Percentiles rank a stretch among this genome's conserved stretches.
These are phyloP conservation scores for Tenthredo distinguenda DNA, from an alignment of 2,888 invertebrate species.

Conservation along the genomic window DNA sequence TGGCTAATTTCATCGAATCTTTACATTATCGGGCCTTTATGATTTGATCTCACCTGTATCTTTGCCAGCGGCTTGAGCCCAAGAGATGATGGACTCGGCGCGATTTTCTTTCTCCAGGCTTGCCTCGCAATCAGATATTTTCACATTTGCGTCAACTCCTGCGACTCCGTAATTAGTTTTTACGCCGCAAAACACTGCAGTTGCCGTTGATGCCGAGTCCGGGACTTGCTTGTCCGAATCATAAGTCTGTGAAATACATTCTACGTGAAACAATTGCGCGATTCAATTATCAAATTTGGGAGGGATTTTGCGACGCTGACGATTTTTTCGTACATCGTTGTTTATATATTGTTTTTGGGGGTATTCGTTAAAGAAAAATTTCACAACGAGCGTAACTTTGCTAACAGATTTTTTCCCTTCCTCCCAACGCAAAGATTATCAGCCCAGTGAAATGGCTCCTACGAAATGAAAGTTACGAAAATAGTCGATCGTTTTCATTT, in stretches of 20 bases:
- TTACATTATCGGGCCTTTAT: neutral
- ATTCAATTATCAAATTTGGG: neutral
- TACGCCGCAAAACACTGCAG: slow-evolving; percentile 91
- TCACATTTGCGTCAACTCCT: slow-evolving; percentile 87
- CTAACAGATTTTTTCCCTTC: too few species aligned
- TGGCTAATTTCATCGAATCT: too few species aligned
- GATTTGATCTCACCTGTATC: slow-evolving; percentile 82
- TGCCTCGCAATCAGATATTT: slow-evolving; percentile 83
- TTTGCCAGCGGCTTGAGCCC: slow-evolving; percentile 89
- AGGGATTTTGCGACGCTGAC: neutral
- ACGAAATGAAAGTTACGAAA: too few species aligned
- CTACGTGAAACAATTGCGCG: neutral
- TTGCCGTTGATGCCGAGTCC: slow-evolving; percentile 94
- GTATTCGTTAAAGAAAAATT: too few species aligned
- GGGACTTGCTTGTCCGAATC: slow-evolving; percentile 92
- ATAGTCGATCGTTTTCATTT: too few species aligned
- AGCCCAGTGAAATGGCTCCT: too few species aligned
- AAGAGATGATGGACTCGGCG: slow-evolving; percentile 84
- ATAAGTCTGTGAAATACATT: slow-evolving; percentile 85
- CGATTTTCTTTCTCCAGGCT: slow-evolving; percentile 81
- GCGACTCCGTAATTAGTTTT: slow-evolving; percentile 90
- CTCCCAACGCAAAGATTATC: too few species aligned
- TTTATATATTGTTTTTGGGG: too few species aligned
- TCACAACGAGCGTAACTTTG: too few species aligned
- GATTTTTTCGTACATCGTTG: neutral